Evolutionary conservation across 2,888 invertebrate genomes (phyloP).

Genomic region (Parnassius mnemosyne): DNA sequence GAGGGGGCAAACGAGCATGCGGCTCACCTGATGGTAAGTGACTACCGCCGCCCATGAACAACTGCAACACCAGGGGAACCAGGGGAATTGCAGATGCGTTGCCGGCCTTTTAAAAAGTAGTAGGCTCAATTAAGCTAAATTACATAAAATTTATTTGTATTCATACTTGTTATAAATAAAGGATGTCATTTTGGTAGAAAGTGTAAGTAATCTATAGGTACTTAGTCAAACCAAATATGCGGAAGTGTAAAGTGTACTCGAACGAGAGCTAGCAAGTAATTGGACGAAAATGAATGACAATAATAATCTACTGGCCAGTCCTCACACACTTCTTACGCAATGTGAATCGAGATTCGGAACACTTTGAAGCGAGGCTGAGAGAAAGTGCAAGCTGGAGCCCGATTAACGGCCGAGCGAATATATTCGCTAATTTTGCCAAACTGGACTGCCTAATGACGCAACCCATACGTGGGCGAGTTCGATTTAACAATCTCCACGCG

Average conservation of each 20-base stretch:
- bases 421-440: conserved; percentile 52
- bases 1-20: too few species aligned
- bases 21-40: too few species aligned
- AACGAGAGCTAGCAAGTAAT: conserved; percentile 10
- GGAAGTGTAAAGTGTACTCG: conserved; percentile 4
- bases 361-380: conserved; percentile 45
- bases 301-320: conserved; percentile 25
- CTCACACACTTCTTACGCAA: conserved; percentile 35
- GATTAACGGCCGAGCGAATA: conserved; percentile 41
- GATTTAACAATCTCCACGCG: not conserved
- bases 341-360: conserved; percentile 49
- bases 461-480: conserved; percentile 11
- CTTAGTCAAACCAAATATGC: not conserved
- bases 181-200: too few species aligned
- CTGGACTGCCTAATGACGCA: conserved; percentile 28
- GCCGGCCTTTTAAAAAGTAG: too few species aligned
- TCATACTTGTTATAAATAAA: too few species aligned
- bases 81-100: too few species aligned
- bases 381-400: conserved; percentile 62
- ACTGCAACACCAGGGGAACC: too few species aligned
- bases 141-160: too few species aligned
- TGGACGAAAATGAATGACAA: conserved; percentile 4
- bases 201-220: too few species aligned
- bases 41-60: too few species aligned
- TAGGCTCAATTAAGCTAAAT: too few species aligned